Conservation (phyloP, 1,140 invertebrate genomes). For the Bombus impatiens region DNA sequence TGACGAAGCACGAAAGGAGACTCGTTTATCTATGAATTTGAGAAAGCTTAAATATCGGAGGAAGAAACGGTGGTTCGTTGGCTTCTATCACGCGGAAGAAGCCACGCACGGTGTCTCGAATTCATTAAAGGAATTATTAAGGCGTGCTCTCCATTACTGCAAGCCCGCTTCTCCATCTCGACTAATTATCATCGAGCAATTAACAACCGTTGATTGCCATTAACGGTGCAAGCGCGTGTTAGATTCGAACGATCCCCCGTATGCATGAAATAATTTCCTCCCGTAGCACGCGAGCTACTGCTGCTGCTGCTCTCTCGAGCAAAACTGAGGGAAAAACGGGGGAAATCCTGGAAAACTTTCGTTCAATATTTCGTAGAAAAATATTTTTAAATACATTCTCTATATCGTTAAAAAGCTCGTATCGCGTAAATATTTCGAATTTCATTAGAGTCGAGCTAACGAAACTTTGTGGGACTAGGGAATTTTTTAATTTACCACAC, state of each 20-base stretch:
- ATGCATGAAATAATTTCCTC: constrained; percentile 51
- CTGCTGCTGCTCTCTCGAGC: not conserved
- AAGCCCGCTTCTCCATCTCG: constrained; percentile 18
- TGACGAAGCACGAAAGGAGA: not conserved
- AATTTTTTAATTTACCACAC: not conserved
- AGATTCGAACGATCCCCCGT: constrained; percentile 22
- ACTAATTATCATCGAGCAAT: constrained; percentile 69
- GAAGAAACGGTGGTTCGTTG: constrained; percentile 25
- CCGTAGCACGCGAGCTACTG: not conserved
- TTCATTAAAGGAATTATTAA: constrained; percentile 71
- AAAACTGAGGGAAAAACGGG: not conserved
- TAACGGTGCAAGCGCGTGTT: constrained; percentile 55
- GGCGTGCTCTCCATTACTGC: constrained; percentile 61
- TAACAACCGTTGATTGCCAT: constrained; percentile 71
- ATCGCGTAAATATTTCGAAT: not conserved
- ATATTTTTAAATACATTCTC: no score
- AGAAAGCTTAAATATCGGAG: not conserved
- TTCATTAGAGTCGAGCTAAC: not conserved
- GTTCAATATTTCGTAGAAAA: not conserved
- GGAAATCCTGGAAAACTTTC: not conserved
- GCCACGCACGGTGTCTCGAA: constrained; percentile 56
- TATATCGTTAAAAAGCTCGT: not conserved
- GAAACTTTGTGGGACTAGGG: not conserved
- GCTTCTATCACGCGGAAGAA: constrained; percentile 31
- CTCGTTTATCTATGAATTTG: not conserved